Evolutionary conservation across 2,113 vertebrate genomes (phyloP), one percentile per base, ranked within the genome.

Genomic region (Lasiurus borealis): DNA sequence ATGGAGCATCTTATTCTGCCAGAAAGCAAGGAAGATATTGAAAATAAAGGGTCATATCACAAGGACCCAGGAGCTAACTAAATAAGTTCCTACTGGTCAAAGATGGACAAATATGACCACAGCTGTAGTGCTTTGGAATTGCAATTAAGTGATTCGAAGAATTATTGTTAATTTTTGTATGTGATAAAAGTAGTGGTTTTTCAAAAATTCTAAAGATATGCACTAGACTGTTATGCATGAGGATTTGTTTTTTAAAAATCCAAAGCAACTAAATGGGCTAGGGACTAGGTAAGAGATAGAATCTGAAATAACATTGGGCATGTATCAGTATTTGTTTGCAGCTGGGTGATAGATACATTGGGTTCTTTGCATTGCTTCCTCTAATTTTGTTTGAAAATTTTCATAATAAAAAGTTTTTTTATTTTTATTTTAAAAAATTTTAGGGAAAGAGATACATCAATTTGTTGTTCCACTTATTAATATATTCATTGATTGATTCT

Each of bases 341-440:
- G 57, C 57, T 85, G 44, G 4, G 31, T 89, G 29, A 83, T 85
- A 44, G 29, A 14, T 77, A 36, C 40, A 31, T 78, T 44, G 5
- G 23, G 27, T 73, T 84, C 50, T 31, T 72, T 85, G 31, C 68
- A 76, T n/a, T 93, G 40, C 19, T 92, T 19, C 88, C 6, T 93
- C 64, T 34, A 11, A 18, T 76, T 93, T 92, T 78, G n/a, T 71
- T 82, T 40, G 19, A 81, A 88, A 91, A 87, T 7, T 92, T 90
- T 92, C 29, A 7, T 72, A 85, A 75, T 92, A n/a, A 59, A 69
- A 64, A 31, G 5, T 46, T 84, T 62, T n/a, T 66, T 66, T 66
- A 29, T 66, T 31, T 14, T 66, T 66, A 64, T 66, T 66, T 66
- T 6, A 66, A 66, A 31, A 31, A 15, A 2, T 66, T 66, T 66